phyloP scores from a whole-genome alignment of 2,797 vertebrate species.

The Macrochelys suwanniensis region DNA sequence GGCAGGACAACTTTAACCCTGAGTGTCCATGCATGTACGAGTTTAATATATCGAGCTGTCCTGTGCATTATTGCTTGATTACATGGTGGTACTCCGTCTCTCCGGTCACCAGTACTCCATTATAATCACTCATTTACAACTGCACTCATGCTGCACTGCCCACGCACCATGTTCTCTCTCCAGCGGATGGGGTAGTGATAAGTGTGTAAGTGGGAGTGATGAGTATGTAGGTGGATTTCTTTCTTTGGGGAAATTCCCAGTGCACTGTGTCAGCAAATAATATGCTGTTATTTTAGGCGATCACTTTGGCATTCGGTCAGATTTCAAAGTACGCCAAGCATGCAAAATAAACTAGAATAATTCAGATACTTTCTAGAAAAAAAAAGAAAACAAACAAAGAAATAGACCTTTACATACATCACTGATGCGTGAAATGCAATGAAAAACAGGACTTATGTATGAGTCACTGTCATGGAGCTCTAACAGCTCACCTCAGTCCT shows the following conservation, averaged over 20 bases:
- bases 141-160: not conserved
- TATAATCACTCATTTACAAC: not conserved
- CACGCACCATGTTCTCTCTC: not conserved
- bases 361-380: not conserved
- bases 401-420: not conserved
- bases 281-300: not conserved
- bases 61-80: not conserved
- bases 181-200: not conserved
- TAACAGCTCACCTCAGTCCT: not conserved
- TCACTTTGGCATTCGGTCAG: not conserved
- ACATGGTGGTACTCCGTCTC: not conserved
- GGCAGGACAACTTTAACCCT: not conserved
- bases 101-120: not conserved
- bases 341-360: not conserved
- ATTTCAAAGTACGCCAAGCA: not conserved
- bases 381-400: not conserved
- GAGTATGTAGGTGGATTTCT: not conserved
- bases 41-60: not conserved
- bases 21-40: not conserved
- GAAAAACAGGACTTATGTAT: not conserved
- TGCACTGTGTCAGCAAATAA: not conserved
- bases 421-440: not conserved
- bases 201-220: not conserved
- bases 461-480: not conserved
- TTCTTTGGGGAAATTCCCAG: not conserved